Percentiles rank a stretch among this genome's conserved stretches.
phyloP scores from a whole-genome alignment of 1,140 invertebrate species.

The Acromyrmex echinatior region DNA sequence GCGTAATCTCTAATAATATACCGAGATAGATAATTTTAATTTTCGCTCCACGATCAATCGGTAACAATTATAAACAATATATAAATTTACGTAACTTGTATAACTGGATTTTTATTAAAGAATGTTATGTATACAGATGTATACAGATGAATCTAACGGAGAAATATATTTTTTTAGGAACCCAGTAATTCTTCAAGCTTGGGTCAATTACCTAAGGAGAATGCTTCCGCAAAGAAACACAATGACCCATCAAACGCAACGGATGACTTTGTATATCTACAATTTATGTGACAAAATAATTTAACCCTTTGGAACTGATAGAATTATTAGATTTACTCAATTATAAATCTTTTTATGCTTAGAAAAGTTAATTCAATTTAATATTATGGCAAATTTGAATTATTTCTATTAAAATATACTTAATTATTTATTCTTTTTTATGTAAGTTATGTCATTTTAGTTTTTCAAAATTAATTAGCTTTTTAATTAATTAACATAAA shows the following conservation, averaged over 20 bases:
- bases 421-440: no score
- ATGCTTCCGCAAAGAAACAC: constrained; percentile 42
- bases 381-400: no score
- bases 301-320: no score
- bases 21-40: constrained; percentile 6
- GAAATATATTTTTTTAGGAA: constrained; percentile 53
- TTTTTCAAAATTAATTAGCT: no score
- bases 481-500: no score
- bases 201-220: constrained; percentile 10
- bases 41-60: background rate
- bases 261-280: constrained; percentile 11
- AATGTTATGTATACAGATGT: constrained; percentile 10
- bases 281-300: background rate
- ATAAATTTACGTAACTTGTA: background rate
- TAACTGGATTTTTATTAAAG: background rate
- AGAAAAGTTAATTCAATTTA: no score
- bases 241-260: background rate
- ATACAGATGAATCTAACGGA: background rate
- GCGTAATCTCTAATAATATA: constrained; percentile 78
- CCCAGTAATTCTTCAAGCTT: constrained; percentile 36
- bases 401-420: no score
- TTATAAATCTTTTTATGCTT: background rate
- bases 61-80: background rate
- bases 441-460: no score
- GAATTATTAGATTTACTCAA: no score